A percentile compares a stretch with the other conserved stretches of the same genome.
These are phyloP conservation scores for Smutsia gigantea DNA, from an alignment of 2,797 vertebrate species.

Conservation along the genomic window DNA sequence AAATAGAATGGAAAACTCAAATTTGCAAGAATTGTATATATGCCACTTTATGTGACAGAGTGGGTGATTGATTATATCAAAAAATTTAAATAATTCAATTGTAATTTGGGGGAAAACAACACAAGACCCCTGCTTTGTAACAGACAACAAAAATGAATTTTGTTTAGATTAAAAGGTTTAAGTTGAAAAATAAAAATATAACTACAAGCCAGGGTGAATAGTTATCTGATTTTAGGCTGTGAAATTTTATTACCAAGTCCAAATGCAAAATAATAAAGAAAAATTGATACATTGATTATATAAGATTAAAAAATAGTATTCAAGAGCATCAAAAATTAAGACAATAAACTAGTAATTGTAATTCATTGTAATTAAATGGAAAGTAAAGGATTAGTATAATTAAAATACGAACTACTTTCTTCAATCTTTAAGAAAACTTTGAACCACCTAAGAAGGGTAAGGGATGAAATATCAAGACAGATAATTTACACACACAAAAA, in stretches of 20 bases:
- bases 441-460: neutral
- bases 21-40: neutral
- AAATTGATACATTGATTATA: neutral
- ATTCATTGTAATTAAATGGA: neutral
- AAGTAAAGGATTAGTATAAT: neutral
- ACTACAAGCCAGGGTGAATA: neutral
- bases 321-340: neutral
- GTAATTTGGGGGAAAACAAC: accelerated
- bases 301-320: neutral
- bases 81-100: neutral
- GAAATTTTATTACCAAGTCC: neutral
- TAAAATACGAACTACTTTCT: neutral
- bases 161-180: neutral
- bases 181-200: neutral
- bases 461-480: neutral
- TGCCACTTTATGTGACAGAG: neutral
- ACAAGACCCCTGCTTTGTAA: neutral
- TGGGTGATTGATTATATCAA: neutral
- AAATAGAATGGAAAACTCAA: neutral
- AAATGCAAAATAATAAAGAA: neutral
- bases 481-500: neutral
- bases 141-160: neutral
- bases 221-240: neutral
- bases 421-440: neutral
- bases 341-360: neutral